Evolutionary conservation across 1,140 invertebrate genomes (phyloP), one percentile per base, ranked within the genome.

Genomic region (Polypedilum pembai): DNA sequence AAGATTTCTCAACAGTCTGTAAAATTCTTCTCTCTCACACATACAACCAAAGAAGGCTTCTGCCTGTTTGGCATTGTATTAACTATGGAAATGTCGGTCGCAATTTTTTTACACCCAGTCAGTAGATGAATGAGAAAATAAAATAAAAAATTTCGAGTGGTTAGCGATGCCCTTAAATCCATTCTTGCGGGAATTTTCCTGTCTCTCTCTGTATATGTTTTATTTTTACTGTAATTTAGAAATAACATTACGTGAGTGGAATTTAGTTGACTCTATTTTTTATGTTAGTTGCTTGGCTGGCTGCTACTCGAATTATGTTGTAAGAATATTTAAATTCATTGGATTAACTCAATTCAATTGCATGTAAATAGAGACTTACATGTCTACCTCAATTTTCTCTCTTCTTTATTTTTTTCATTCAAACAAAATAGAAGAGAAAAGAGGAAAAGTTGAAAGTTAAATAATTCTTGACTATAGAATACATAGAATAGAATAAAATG

Each of bases 11-110:
- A 21, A 20, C 17, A 56, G 10, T 56, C 45, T 56, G 65, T 20
- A 69, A 21, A 18, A 18, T 21, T 69, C 3, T 33, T 33, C 5
- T 5, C 24, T 3, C 5, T 33, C 24, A 3, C 24, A 5, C 5
- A 3, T 5, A 3, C 24, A 5, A 3, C 24, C 24, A 33, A 33
- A 1, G 5, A 33, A 33, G 24, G 24, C 45, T 56, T 15, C 12
- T 56, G n/a, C 45, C 24, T 33, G 24, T 5, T 33, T 33, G 45
- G 45, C 45, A 56, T 56, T 56, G 45, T n/a, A 56, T 56, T 56
- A 56, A 15, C 45, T 69, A 69, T 69, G 65, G 65, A 69, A 69
- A 69, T 69, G 17, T 56, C 20, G 20, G 65, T 69, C 65, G 65
- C 65, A 69, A 69, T 20, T 69, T 20, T 66, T 69, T 20, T 20